Conservation (phyloP, 2,113 vertebrate species). For the Pantherophis guttatus region DNA sequence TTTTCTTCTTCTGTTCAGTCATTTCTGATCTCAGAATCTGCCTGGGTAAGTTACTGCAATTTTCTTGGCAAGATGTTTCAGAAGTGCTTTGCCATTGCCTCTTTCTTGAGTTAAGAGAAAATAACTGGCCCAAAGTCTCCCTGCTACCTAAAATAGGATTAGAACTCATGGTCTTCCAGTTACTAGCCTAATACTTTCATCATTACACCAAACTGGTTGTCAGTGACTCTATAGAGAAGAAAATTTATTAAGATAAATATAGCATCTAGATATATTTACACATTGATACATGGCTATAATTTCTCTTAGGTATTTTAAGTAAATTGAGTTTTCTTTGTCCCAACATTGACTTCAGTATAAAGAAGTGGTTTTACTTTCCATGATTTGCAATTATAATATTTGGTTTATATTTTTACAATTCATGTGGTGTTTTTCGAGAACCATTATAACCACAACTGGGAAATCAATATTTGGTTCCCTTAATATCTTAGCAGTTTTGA, state of each 20-base stretch:
- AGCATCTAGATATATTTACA: not conserved
- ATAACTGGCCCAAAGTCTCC: too few species aligned
- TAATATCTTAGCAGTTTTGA: not conserved
- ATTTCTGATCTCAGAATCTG: not conserved
- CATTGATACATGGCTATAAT: not conserved
- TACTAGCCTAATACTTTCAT: not conserved
- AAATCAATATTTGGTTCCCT: not conserved
- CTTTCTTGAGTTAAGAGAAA: too few species aligned
- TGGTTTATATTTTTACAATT: not conserved
- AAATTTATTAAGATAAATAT: not conserved
- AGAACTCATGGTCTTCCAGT: not conserved
- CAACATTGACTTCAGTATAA: not conserved
- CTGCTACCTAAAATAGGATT: not conserved
- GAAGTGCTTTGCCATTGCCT: not conserved
- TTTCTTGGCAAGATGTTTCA: not conserved
- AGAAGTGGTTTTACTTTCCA: not conserved
- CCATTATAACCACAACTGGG: not conserved
- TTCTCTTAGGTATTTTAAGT: not conserved
- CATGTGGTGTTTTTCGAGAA: not conserved
- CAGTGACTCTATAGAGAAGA: not conserved
- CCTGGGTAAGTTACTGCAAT: not conserved
- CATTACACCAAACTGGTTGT: not conserved
- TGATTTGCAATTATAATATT: not conserved
- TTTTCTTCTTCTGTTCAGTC: not conserved
- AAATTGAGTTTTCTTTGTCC: not conserved